phyloP scores from a whole-genome alignment of 1,140 invertebrate species.

The Chironomus striatipennis region DNA sequence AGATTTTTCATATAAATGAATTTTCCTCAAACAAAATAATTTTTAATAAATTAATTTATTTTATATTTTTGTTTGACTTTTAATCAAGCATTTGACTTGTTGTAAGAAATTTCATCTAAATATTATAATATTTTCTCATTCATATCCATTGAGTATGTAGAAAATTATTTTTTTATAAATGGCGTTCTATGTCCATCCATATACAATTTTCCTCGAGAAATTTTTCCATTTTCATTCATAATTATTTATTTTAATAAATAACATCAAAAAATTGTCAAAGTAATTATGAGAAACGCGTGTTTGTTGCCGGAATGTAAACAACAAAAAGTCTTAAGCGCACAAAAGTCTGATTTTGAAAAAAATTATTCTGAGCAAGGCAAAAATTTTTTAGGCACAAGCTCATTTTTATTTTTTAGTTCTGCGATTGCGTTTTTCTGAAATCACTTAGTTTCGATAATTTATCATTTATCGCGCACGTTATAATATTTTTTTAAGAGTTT shows the following conservation, averaged over 20 bases:
- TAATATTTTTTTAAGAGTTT: neutral
- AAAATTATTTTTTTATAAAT: constrained; percentile 16
- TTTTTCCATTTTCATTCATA: constrained; percentile 20
- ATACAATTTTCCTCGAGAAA: neutral
- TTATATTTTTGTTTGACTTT: no score
- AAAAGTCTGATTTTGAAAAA: constrained; percentile 23
- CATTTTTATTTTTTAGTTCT: constrained; percentile 1
- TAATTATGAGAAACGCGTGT: constrained; percentile 18
- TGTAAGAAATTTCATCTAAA: neutral
- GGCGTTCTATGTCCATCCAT: neutral
- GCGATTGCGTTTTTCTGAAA: constrained; percentile 19
- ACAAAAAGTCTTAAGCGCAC: constrained; percentile 9
- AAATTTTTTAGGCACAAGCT: constrained; percentile 17
- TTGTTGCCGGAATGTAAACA: constrained; percentile 22
- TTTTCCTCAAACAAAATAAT: no score
- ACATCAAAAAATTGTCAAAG: neutral
- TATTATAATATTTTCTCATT: constrained; percentile 25
- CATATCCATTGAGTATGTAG: constrained; percentile 10
- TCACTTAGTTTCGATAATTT: constrained; percentile 20
- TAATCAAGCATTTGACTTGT: no score
- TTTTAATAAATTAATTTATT: no score
- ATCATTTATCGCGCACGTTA: neutral
- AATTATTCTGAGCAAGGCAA: neutral
- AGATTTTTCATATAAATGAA: neutral
- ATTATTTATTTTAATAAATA: neutral